Evolutionary conservation across 2,888 invertebrate species (phyloP).

Genomic region (Hypsopygia costalis): DNA sequence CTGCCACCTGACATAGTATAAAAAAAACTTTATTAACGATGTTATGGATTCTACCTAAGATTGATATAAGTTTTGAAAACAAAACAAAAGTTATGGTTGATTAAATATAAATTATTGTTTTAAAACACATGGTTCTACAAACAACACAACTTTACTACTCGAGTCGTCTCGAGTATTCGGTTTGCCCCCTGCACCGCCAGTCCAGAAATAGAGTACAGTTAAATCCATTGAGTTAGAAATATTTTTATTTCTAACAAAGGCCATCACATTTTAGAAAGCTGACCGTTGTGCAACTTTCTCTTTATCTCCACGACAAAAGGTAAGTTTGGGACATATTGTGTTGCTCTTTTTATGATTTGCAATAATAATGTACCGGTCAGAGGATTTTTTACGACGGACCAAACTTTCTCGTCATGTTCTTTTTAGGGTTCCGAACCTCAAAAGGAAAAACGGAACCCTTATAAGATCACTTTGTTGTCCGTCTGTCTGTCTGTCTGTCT

Average conservation of each 20-base stretch:
- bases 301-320: slow-evolving; percentile 65
- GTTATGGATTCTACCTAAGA: no score
- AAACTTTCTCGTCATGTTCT: slow-evolving; percentile 40
- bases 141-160: no score
- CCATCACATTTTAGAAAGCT: slow-evolving; percentile 65
- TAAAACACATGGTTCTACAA: no score
- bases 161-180: neutral
- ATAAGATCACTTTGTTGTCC: no score
- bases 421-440: no score
- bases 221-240: slow-evolving; percentile 30
- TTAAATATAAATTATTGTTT: no score
- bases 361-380: slow-evolving; percentile 35
- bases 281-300: slow-evolving; percentile 75
- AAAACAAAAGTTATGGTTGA: no score
- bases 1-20: no score
- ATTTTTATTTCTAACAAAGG: slow-evolving; percentile 37
- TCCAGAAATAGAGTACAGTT: slow-evolving; percentile 28
- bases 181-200: slow-evolving; percentile 21
- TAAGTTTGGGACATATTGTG: slow-evolving; percentile 53
- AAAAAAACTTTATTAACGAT: no score
- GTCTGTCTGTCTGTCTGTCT: no score
- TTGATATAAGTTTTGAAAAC: no score
- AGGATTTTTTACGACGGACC: slow-evolving; percentile 29
- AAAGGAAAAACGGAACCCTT: no score
- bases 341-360: slow-evolving; percentile 48